Base-by-base conservation (phyloP, 2,113 vertebrate genomes). In the Hemiprocne comata region DNA sequence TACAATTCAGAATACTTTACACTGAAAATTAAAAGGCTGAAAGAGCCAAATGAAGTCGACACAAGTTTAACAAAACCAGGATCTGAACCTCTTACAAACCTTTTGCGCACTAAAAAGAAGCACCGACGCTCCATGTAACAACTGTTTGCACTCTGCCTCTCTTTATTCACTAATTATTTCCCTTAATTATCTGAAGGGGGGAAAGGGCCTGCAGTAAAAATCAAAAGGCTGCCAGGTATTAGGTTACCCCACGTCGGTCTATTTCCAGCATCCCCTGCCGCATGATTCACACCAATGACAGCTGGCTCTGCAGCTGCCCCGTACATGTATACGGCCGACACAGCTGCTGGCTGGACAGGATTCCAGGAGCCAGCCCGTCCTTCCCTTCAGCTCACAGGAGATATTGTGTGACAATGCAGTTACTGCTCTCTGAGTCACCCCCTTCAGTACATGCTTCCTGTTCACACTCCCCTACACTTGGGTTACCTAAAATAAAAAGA, bases 251-350 rank as follows among this genome's bases (percentile, higher is more conserved):
- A 96, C 96, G 91, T 96, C 97, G 85, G 98, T 99, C 99, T 99
- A 99, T 99, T 99, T 99, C 97, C 98, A 98, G 99, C 98, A 95
- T 97, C 98, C 97, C 97, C 97, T 98, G 98, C 98, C 97, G 96
- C 98, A 97, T 98, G 98, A 99, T 98, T 99, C 98, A 98, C 98
- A 97, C 97, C 98, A 96, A 96, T 97, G 98, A 99, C 99, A 99
- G 99, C 99, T 99, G 99, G 98, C 97, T 98, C 97, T 97, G 98
- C 99, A 99, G 99, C 99, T 99, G 99, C 98, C 98, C 99, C 96
- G 97, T 98, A 98, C 98, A 98, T 97, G 98, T 97, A 98, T 95
- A 98, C 83, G 98, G 98, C 97, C 94, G 71, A 97, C 98, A 99
- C 99, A 99, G 99, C 99, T 99, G 99, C 99, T 96, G 95, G 98